Conservation (phyloP, 92 coral and sea anemone species). For the Meandrina meandrites region DNA sequence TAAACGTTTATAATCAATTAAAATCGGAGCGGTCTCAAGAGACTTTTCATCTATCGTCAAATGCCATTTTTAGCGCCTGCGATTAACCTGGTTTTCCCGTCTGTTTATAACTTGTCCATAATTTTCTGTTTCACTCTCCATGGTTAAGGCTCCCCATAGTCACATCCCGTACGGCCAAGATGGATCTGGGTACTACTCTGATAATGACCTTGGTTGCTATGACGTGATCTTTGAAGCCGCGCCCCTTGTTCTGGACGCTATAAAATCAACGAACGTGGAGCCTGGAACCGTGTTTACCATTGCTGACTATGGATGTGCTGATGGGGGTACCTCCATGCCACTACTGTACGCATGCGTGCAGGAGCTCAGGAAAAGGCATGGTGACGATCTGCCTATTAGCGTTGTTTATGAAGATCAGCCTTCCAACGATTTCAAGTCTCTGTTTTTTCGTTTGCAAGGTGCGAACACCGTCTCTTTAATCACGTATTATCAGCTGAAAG, state of each 20-base stretch:
- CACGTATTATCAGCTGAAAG: too few relatives aligned
- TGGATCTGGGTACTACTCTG: slow-evolving; percentile 77
- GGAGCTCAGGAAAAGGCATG: neutral
- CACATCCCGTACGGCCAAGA: slow-evolving; percentile 56
- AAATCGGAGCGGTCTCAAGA: too few relatives aligned
- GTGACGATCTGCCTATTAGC: neutral
- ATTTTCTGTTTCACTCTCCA: neutral
- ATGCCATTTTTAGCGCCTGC: too few relatives aligned
- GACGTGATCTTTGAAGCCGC: slow-evolving; percentile 63
- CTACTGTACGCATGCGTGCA: slow-evolving; percentile 23
- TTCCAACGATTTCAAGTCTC: slow-evolving; percentile 76
- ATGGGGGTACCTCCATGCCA: slow-evolving; percentile 85
- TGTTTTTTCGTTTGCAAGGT: slow-evolving; percentile 83
- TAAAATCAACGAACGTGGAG: slow-evolving; percentile 25
- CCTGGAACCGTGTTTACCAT: slow-evolving; percentile 52
- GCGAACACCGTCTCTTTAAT: neutral
- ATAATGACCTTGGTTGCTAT: slow-evolving; percentile 70
- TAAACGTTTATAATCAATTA: too few relatives aligned
- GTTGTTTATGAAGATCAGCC: slow-evolving; percentile 80
- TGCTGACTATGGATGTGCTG: slow-evolving; percentile 76
- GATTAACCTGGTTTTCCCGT: too few relatives aligned
- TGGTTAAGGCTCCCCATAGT: slow-evolving; percentile 47
- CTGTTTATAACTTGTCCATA: too few relatives aligned
- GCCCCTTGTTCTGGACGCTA: slow-evolving; percentile 47
- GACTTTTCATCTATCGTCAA: too few relatives aligned